Base-by-base conservation (phyloP, 2,797 vertebrate genomes). In the Brotula barbata region DNA sequence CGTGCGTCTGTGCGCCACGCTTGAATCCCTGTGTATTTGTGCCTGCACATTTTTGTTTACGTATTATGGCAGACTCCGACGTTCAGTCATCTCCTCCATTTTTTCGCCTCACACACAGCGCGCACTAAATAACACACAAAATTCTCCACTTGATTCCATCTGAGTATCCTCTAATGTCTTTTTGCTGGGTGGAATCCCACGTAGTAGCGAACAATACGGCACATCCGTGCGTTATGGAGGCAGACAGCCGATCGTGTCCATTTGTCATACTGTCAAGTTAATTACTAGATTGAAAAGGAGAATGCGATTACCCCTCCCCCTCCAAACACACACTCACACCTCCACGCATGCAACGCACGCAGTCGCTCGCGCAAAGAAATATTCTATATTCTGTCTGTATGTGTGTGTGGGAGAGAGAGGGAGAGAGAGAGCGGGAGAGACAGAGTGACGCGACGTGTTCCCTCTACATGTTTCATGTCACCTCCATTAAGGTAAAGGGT, bases 191-290 rank as follows among this genome's bases (percentile, higher is more conserved):
- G 66, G 64, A 73, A 75, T 81, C 83, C 80, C 78, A 82, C 77
- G 78, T 76, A 59, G 80, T 78, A 66, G 84, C 63, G 71, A 86
- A 84, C 86, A 88, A 88, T 86, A 83, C 49, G 66, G 82, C 83
- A 85, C 87, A 89, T 90, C 89, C 90, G 85, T 90, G 87, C 88
- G 85, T 85, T 86, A 90, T 86, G 84, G 86, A 87, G 87, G 82
- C 81, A 86, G 90, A 90, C 89, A 83, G 89, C 89, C 90, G 89
- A 90, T 92, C 88, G 63, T 87, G 89, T 91, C 86, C 90, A 92
- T 91, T 93, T 83, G 88, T 93, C 89, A 91, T 92, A 90, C 91
- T 92, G 91, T 92, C 91, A 91, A 88, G 87, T 87, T 92, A 91
- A 92, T 93, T 92, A 91, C 85, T 76, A 84, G 89, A 92, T 85